Evolutionary conservation across 1,140 invertebrate genomes (phyloP).

Genomic region (Sesamia nonagrioides): DNA sequence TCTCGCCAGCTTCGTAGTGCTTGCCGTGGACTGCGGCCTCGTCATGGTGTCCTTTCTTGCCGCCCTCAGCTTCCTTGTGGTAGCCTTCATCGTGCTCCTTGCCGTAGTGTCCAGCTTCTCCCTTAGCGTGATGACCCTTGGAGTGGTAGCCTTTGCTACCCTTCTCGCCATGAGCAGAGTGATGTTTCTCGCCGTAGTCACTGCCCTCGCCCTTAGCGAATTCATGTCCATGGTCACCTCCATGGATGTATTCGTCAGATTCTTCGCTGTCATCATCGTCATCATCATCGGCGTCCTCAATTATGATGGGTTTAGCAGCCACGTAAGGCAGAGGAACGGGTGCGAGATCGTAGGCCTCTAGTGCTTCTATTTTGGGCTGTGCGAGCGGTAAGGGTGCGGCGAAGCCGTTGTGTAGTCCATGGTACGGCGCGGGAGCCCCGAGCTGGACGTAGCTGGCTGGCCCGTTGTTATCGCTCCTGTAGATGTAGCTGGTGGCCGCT

Average conservation of each 20-base stretch:
- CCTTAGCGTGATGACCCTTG: slow-evolving; percentile 74
- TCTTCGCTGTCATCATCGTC: slow-evolving; percentile 66
- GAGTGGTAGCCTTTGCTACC: slow-evolving; percentile 82
- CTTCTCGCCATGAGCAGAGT: slow-evolving; percentile 82
- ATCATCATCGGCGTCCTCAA: slow-evolving; percentile 73
- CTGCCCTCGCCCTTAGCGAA: slow-evolving; percentile 76
- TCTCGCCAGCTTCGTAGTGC: slow-evolving; percentile 85
- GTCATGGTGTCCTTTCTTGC: slow-evolving; percentile 74
- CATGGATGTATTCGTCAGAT: slow-evolving; percentile 64
- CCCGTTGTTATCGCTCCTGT: slow-evolving; percentile 84
- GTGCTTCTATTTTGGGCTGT: slow-evolving; percentile 62
- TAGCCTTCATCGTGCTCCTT: slow-evolving; percentile 76
- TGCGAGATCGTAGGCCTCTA: slow-evolving; percentile 71
- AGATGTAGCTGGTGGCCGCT: slow-evolving; percentile 85
- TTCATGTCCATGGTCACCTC: slow-evolving; percentile 61
- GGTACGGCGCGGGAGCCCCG: slow-evolving; percentile 71
- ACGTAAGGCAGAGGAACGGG: slow-evolving; percentile 77
- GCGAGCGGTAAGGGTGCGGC: slow-evolving; percentile 67
- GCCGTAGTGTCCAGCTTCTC: slow-evolving; percentile 73
- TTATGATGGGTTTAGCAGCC: slow-evolving; percentile 73
- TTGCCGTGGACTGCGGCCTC: slow-evolving; percentile 81
- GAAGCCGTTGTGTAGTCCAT: slow-evolving; percentile 67
- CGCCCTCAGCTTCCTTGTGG: slow-evolving; percentile 76
- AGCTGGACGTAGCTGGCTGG: slow-evolving; percentile 84
- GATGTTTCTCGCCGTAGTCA: slow-evolving; percentile 76